Evolutionary conservation across 2,797 vertebrate species (phyloP).

Genomic region (Thripadectes ignobilis): DNA sequence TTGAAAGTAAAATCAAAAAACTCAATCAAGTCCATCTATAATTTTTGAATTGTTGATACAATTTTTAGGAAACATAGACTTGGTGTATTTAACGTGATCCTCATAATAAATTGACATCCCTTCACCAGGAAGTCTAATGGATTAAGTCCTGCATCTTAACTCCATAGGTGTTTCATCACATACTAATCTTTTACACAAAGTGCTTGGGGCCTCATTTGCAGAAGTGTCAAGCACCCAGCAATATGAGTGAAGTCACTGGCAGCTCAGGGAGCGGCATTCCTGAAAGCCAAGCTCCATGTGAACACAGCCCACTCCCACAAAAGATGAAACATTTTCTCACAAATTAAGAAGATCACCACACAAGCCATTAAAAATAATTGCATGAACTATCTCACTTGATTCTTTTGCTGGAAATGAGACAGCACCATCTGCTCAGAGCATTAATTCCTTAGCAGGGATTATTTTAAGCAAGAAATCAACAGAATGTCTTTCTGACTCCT

Average conservation of each 20-base stretch:
- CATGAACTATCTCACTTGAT: constrained; percentile 78
- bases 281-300: constrained; percentile 32
- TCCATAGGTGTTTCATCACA: constrained; percentile 33
- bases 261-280: background rate
- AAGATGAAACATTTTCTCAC: constrained; percentile 79
- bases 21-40: background rate
- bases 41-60: background rate
- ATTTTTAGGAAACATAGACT: background rate
- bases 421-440: constrained; percentile 78
- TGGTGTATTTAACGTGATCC: background rate
- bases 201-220: constrained; percentile 15
- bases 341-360: constrained; percentile 79
- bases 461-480: constrained; percentile 79
- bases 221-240: background rate
- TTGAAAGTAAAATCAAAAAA: background rate
- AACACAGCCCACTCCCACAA: constrained; percentile 69
- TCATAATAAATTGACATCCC: background rate
- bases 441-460: constrained; percentile 81
- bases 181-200: constrained; percentile 45
- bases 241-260: background rate
- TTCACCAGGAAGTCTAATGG: background rate
- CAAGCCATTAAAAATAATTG: constrained; percentile 82
- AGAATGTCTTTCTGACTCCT: constrained; percentile 75
- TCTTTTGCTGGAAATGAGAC: constrained; percentile 79
- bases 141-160: background rate